Evolutionary conservation across 2,797 vertebrate genomes (phyloP).

Genomic region (Ptychobarbus kaznakovi): DNA sequence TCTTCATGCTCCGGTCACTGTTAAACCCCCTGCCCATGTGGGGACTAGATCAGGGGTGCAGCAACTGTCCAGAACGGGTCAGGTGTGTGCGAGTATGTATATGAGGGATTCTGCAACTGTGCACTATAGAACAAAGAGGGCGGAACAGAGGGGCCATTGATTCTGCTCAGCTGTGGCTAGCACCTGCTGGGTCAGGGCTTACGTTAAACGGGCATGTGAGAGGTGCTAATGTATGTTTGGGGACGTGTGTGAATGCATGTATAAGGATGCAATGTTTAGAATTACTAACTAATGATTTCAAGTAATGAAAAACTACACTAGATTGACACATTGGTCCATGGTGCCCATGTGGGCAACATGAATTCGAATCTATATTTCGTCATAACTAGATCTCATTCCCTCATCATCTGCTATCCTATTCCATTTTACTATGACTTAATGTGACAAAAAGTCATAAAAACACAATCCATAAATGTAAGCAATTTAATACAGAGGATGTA

Average conservation of each 20-base stretch:
- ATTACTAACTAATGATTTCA: constrained; percentile 32
- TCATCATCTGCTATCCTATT: not conserved
- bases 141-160: constrained; percentile 60
- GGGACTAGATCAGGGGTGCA: constrained; percentile 17
- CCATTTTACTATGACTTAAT: not conserved
- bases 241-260: not conserved
- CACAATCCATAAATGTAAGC: not conserved
- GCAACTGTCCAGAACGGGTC: constrained; percentile 53
- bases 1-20: not conserved
- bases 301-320: not conserved
- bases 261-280: not conserved
- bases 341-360: not conserved
- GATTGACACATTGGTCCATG: constrained; percentile 7
- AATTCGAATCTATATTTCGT: not conserved
- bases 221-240: constrained; percentile 35
- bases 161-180: constrained; percentile 52
- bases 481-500: not conserved
- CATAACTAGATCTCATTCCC: not conserved
- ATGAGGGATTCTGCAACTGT: constrained; percentile 70
- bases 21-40: constrained; percentile 20
- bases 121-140: constrained; percentile 69
- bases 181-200: constrained; percentile 55
- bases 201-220: constrained; percentile 6
- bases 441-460: not conserved
- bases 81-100: constrained; percentile 52